Percentiles rank a stretch among this genome's conserved stretches.
Conservation (phyloP, 2,113 vertebrate species). For the Hucho hucho region DNA sequence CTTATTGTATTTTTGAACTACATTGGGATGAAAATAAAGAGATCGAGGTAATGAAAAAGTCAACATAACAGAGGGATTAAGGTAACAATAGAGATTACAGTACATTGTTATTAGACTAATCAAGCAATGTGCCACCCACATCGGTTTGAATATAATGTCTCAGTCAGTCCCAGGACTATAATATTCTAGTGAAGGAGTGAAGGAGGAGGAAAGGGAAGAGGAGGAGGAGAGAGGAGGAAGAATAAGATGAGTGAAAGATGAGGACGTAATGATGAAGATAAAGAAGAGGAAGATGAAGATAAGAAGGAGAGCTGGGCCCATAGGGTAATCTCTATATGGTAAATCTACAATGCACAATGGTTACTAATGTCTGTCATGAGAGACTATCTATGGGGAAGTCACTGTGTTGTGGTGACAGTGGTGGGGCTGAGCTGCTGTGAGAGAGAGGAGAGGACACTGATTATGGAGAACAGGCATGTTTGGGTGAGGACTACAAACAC, state of each 20-base stretch:
- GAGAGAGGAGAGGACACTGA: no score
- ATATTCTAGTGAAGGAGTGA: not conserved
- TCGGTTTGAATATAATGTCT: not conserved
- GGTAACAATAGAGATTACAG: conserved; percentile 12
- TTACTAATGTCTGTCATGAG: no score
- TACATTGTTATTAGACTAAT: conserved; percentile 5
- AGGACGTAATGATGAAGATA: not conserved
- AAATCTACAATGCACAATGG: no score
- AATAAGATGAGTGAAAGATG: not conserved
- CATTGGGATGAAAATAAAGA: conserved; percentile 20
- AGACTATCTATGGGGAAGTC: no score
- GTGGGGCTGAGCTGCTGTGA: no score
- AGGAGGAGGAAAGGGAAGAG: not conserved
- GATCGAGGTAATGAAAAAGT: conserved; percentile 8
- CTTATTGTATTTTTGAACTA: conserved; percentile 31
- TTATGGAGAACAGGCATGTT: no score
- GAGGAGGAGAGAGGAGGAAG: not conserved
- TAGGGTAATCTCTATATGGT: no score
- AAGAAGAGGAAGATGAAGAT: not conserved
- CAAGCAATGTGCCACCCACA: conserved; percentile 19
- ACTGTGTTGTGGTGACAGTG: not conserved
- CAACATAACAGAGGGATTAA: not conserved
- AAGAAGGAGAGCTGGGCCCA: not conserved
- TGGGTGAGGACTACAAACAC: no score
- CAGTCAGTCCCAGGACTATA: not conserved